A percentile compares a stretch with the other conserved stretches of the same genome.
phyloP scores from a whole-genome alignment of 2,797 vertebrate genomes.

The Australoheros facetus region DNA sequence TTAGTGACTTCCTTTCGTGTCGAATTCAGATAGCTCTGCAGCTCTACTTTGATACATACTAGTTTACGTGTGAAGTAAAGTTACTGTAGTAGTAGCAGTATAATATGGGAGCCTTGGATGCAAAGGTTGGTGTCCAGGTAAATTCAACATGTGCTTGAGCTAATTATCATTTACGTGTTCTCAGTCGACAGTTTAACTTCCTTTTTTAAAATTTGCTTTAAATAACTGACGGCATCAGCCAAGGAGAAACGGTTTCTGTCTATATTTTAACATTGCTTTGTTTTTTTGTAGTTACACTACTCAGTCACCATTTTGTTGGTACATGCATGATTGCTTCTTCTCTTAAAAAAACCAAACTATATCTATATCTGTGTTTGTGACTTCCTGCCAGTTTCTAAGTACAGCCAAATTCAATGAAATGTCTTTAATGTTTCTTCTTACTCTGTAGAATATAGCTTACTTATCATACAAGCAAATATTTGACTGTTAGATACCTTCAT shows the following conservation, averaged over 20 bases:
- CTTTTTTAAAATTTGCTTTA: not conserved
- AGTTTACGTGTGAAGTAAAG: not conserved
- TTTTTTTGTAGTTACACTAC: not conserved
- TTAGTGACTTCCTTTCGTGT: constrained; percentile 29
- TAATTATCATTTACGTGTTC: not conserved
- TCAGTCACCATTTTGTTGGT: too few species aligned
- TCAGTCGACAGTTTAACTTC: constrained; percentile 1
- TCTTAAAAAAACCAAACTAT: not conserved
- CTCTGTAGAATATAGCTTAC: not conserved
- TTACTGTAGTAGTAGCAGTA: not conserved
- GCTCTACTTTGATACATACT: not conserved
- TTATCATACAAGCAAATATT: not conserved
- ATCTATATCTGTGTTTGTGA: not conserved
- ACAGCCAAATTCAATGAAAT: not conserved
- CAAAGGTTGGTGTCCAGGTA: not conserved
- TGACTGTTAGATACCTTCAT: not conserved
- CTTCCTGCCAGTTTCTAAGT: constrained; percentile 10
- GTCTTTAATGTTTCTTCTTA: not conserved
- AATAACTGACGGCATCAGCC: not conserved
- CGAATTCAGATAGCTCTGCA: not conserved
- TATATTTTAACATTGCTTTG: not conserved
- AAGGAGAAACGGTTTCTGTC: not conserved
- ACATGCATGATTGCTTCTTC: too few species aligned
- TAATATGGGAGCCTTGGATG: not conserved
- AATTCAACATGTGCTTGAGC: not conserved